Evolutionary conservation across 2,797 vertebrate species (phyloP), one percentile per base, ranked within the genome.

Genomic region (Hybognathus amarus): DNA sequence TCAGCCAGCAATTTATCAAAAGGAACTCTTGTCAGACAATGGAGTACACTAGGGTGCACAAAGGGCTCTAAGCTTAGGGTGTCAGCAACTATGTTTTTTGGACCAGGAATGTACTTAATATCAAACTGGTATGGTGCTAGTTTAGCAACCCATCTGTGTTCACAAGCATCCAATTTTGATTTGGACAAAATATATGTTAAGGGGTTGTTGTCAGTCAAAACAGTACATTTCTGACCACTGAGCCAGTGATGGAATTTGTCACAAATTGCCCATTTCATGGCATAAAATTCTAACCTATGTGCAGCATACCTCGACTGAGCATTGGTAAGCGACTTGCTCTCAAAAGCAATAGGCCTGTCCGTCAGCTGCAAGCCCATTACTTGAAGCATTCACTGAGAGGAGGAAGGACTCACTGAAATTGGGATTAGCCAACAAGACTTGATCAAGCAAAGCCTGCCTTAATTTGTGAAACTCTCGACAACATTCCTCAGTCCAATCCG

Each of bases 31-130:
- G 8, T 47, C 3, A 73, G 24, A 18, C 71, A 20, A 30, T 81
- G 61, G n/a, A 33, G 52, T 45, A 77, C 42, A 47, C 80, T 50
- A 22, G 18, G 7, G 10, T 79, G 63, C 56, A 81, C 52, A 33
- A 82, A 87, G 0, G 47, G 56, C 59, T 80, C 66, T 68, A 73
- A 22, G 52, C 84, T 85, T 33, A 83, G 24, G 18, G 67, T 42
- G 38, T 86, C 85, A 42, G 67, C 85, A 42, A 80, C 76, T 30
- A 78, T 12, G 36, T 79, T 84, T 22, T 74, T 79, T 17, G 7
- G 50, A 47, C 45, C 76, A 74, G 82, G 47, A 27, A 82, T 50
- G 18, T 85, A 83, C 30, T 83, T 59, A 13, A 85, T 59, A 12
- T 75, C 56, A 52, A 85, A 85, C 20, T 70, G 38, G 45, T 69